Base-by-base conservation (phyloP, 2,888 invertebrate species). In the Allygus modestus region DNA sequence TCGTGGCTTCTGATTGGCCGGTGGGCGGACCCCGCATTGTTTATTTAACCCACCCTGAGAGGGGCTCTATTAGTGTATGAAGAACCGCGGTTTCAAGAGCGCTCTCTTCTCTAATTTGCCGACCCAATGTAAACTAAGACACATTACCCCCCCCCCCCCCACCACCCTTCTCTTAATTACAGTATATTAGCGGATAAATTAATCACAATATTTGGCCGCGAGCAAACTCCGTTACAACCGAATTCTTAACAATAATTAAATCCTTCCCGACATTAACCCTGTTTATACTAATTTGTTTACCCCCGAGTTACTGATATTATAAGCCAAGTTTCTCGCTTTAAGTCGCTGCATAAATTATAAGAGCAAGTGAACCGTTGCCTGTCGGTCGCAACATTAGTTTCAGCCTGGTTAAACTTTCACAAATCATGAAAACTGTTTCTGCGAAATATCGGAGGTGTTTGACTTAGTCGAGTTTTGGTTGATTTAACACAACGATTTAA, bases 1-100 rank as follows among this genome's bases (percentile, higher is more conserved):
- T 20, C 79, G 83, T 81, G 83, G 54, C n/a, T 77, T 79, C 46
- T 79, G 41, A 77, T 65, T 84, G 84, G 82, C 65, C 84, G 77
- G 82, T 31, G 81, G 86, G 86, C 85, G 86, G 23, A 83, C 81
- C 84, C 84, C n/a, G 65, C 37, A 61, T 84, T 82, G 84, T 84
- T 83, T 82, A 65, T 84, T 81, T 84, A 33, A 37, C 82, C 81
- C 46, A 46, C 65, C 23, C 81, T 71, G 61, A 83, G 75, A 83
- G 75, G 83, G 83, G 83, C 75, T 83, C 83, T 83, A 83, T 83
- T 75, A 75, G 83, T 58, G 83, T 83, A 79, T 79, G 79, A 79
- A 79, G 79, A 79, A 79, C 79, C 58, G 79, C 33, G 79, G 79
- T 79, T 79, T 79, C 79, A 54, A 79, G 33, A 79, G 79, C 31